Percentiles rank a stretch among this genome's conserved stretches.
Evolutionary conservation across 2,888 invertebrate genomes (phyloP).

Genomic region (Oscheius sp.): DNA sequence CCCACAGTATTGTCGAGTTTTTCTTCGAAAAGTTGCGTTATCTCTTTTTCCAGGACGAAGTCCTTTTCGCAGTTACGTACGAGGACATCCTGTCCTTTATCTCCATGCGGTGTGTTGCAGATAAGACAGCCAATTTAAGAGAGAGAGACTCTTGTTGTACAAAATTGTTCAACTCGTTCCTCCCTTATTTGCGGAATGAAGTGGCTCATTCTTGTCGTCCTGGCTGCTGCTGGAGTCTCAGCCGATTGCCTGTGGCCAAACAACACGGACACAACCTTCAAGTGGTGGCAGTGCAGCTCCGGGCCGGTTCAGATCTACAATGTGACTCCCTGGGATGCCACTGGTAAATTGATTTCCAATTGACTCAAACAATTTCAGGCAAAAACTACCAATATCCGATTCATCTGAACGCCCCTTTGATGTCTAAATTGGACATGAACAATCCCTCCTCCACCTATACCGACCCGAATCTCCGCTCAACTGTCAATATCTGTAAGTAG

Average conservation of each 20-base stretch:
- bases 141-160: no score
- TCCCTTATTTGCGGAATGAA: neutral
- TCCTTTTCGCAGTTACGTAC: no score
- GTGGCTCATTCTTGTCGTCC: neutral
- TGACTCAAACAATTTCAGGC: no score
- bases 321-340: constrained; percentile 18
- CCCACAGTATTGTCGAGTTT: no score
- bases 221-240: neutral
- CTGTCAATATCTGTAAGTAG: constrained; percentile 57
- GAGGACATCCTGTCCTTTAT: no score
- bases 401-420: constrained; percentile 49
- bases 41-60: no score
- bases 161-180: no score
- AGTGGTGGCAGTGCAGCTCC: constrained; percentile 57
- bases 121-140: no score
- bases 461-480: constrained; percentile 41
- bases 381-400: constrained; percentile 58
- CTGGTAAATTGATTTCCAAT: no score
- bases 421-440: constrained; percentile 47
- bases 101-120: no score
- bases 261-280: constrained; percentile 51
- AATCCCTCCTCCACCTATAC: constrained; percentile 44
- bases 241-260: constrained; percentile 42
- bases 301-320: constrained; percentile 20
- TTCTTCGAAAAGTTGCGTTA: no score